phyloP scores from a whole-genome alignment of 2,797 vertebrate genomes.

The Cetoscarus ocellatus region DNA sequence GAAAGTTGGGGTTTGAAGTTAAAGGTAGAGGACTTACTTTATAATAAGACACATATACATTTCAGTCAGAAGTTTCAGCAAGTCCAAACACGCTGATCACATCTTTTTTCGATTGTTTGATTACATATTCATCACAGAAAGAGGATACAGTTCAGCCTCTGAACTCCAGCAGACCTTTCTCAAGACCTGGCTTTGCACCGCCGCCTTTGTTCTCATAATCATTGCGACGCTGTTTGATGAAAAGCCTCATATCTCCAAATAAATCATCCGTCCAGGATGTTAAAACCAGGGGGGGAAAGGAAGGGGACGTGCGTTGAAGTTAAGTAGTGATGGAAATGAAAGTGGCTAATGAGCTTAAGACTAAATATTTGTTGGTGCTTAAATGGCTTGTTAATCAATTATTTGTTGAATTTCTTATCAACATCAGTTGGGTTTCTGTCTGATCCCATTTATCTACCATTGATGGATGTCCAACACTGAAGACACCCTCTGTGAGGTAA shows the following conservation, averaged over 20 bases:
- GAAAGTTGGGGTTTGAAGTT: slow-evolving; percentile 17
- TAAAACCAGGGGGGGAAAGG: slow-evolving; percentile 22
- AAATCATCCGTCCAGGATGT: slow-evolving; percentile 37
- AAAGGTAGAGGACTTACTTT: slow-evolving; percentile 2
- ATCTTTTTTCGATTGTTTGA: slow-evolving; percentile 34
- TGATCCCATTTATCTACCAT: slow-evolving; percentile 18
- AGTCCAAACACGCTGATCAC: slow-evolving; percentile 18
- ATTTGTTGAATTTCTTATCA: neutral
- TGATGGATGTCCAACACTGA: neutral
- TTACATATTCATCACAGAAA: slow-evolving; percentile 45
- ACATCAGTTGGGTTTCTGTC: slow-evolving; percentile 1
- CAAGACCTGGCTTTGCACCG: slow-evolving; percentile 33
- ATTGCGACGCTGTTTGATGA: slow-evolving; percentile 27
- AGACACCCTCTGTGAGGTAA: slow-evolving; percentile 4
- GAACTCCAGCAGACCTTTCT: slow-evolving; percentile 42
- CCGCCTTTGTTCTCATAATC: slow-evolving; percentile 56
- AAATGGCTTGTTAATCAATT: slow-evolving; percentile 14
- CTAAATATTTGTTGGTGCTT: slow-evolving; percentile 11
- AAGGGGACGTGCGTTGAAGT: slow-evolving; percentile 47
- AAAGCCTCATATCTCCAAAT: slow-evolving; percentile 51
- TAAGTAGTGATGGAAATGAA: neutral
- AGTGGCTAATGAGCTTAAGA: neutral
- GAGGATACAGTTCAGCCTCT: slow-evolving; percentile 8
- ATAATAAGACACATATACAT: slow-evolving; percentile 19
- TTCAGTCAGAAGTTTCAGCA: slow-evolving; percentile 4